Evolutionary conservation across 2,797 vertebrate genomes (phyloP).

Genomic region (Etheostoma nigrum): DNA sequence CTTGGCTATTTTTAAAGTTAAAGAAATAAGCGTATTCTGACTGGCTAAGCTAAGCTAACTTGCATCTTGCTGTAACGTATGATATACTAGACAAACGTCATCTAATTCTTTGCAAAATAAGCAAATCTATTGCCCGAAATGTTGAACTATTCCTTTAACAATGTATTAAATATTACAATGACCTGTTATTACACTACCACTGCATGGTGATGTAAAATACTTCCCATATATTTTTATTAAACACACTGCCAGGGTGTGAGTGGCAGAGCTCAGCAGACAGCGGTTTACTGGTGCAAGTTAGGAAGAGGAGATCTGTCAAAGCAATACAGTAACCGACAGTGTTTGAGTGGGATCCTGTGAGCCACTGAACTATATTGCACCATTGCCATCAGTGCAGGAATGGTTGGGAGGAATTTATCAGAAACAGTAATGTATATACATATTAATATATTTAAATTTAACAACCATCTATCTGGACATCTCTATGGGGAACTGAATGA

Average conservation of each 20-base stretch:
- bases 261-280: conserved; percentile 10
- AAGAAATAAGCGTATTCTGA: not conserved
- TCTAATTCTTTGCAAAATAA: not conserved
- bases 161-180: conserved; percentile 3
- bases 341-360: conserved; percentile 1
- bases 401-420: not conserved
- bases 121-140: no score
- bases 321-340: conserved; percentile 3
- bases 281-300: conserved; percentile 6
- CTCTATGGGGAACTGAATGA: conserved; percentile 7
- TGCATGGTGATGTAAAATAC: not conserved
- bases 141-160: conserved; percentile 5
- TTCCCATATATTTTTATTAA: not conserved
- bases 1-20: conserved; percentile 3
- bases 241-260: conserved; percentile 3
- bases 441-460: conserved; percentile 1
- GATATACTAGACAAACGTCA: not conserved
- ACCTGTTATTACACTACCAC: not conserved
- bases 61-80: no score
- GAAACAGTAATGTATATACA: conserved; percentile 2
- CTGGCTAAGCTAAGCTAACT: no score
- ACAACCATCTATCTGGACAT: not conserved
- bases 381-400: not conserved
- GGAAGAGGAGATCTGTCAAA: conserved; percentile 22
- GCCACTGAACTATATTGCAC: not conserved